Percentiles rank a stretch among this genome's conserved stretches.
phyloP scores from a whole-genome alignment of 2,888 invertebrate genomes.

The Drosophila demipolita region DNA sequence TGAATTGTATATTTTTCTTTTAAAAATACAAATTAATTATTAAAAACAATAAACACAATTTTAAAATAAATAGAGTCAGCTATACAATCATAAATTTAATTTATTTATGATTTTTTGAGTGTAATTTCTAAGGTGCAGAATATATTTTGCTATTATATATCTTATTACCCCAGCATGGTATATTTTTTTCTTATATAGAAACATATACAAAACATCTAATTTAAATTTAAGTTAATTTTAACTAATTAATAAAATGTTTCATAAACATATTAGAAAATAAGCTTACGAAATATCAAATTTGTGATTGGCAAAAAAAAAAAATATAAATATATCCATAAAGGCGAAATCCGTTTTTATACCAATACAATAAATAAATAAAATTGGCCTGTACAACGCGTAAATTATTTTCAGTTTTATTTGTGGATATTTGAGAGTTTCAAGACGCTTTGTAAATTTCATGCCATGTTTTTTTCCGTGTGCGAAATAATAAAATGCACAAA shows the following conservation, averaged over 20 bases:
- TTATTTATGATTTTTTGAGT: neutral
- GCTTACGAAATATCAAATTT: neutral
- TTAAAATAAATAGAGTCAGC: neutral
- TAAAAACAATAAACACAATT: neutral
- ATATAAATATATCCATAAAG: too few species aligned
- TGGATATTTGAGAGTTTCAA: neutral
- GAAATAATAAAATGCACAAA: slow-evolving; percentile 6
- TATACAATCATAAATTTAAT: neutral
- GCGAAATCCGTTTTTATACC: too few species aligned
- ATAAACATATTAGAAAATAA: neutral
- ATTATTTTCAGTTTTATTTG: neutral
- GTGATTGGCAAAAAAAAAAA: neutral
- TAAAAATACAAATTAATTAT: neutral
- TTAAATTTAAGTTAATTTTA: too few species aligned
- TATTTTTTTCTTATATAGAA: too few species aligned
- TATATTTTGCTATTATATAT: neutral
- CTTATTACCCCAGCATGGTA: too few species aligned
- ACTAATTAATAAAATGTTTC: too few species aligned
- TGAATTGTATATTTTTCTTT: neutral
- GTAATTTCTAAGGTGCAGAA: neutral
- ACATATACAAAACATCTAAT: too few species aligned
- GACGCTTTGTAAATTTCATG: neutral
- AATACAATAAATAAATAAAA: neutral
- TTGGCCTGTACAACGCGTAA: neutral
- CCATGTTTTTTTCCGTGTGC: slow-evolving; percentile 1